Conservation (phyloP, 2,113 vertebrate genomes). For the Blennius ocellaris region DNA sequence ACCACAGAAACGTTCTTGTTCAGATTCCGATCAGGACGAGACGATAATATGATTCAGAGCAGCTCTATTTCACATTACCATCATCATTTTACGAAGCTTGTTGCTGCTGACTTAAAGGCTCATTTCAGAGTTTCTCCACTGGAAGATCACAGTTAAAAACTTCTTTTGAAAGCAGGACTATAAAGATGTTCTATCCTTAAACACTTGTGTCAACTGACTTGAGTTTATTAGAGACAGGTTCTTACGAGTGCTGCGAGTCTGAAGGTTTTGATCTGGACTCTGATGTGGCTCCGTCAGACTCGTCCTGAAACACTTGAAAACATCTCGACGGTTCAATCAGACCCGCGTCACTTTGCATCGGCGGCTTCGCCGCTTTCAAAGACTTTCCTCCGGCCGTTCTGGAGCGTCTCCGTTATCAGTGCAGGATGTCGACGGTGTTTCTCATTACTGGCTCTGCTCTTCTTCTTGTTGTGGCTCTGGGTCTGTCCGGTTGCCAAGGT, state of each 20-base stretch:
- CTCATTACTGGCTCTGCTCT: conserved; percentile 32
- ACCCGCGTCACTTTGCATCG: not conserved
- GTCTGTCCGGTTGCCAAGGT: conserved; percentile 50
- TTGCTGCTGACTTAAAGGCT: no score
- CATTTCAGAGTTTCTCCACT: no score
- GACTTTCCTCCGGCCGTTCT: not conserved
- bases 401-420: not conserved
- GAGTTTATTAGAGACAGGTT: not conserved
- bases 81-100: no score
- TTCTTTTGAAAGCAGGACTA: no score
- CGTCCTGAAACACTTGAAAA: not conserved
- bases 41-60: no score
- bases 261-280: not conserved
- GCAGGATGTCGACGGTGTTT: conserved; percentile 24
- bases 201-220: not conserved
- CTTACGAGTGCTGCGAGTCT: not conserved
- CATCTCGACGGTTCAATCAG: not conserved
- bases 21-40: no score
- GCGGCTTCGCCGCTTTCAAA: conserved; percentile 13
- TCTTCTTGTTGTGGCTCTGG: conserved; percentile 39
- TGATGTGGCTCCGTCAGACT: not conserved
- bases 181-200: no score
- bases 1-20: no score
- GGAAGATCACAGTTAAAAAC: no score
- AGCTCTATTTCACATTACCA: no score